A percentile compares a stretch with the other conserved stretches of the same genome.
These are phyloP conservation scores for Clarias laeviceps DNA, from an alignment of 2,797 vertebrate species.

Conservation along the genomic window DNA sequence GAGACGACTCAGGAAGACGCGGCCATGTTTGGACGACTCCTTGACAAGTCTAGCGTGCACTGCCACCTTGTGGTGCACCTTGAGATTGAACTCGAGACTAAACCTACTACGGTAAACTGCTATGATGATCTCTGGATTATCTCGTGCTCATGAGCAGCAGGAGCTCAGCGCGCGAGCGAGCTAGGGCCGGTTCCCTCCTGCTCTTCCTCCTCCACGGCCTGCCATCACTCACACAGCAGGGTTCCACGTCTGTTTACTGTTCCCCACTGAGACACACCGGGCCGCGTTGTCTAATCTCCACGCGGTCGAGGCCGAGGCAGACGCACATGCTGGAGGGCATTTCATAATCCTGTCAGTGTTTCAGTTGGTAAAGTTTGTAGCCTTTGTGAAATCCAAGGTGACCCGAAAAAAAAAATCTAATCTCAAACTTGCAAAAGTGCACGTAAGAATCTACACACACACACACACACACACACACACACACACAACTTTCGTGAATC, in stretches of 20 bases:
- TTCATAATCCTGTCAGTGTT: not conserved
- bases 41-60: slow-evolving; percentile 44
- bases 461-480: no score
- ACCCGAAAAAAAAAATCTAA: not conserved
- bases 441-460: no score
- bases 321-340: not conserved
- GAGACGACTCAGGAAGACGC: not conserved
- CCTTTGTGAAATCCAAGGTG: not conserved
- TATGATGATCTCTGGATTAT: not conserved
- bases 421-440: no score
- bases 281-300: slow-evolving; percentile 16
- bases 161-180: slow-evolving; percentile 8
- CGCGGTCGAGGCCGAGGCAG: slow-evolving; percentile 54
- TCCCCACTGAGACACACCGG: slow-evolving; percentile 61
- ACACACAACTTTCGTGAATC: not conserved
- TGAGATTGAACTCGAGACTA: slow-evolving; percentile 56
- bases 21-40: not conserved
- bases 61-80: slow-evolving; percentile 74
- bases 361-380: not conserved
- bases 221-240: slow-evolving; percentile 62
- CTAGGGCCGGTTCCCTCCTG: slow-evolving; percentile 55
- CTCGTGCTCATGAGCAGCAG: slow-evolving; percentile 16
- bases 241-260: slow-evolving; percentile 63
- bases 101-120: not conserved
- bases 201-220: slow-evolving; percentile 60